phyloP scores from a whole-genome alignment of 2,113 vertebrate genomes.

The Cephalopterus ornatus region DNA sequence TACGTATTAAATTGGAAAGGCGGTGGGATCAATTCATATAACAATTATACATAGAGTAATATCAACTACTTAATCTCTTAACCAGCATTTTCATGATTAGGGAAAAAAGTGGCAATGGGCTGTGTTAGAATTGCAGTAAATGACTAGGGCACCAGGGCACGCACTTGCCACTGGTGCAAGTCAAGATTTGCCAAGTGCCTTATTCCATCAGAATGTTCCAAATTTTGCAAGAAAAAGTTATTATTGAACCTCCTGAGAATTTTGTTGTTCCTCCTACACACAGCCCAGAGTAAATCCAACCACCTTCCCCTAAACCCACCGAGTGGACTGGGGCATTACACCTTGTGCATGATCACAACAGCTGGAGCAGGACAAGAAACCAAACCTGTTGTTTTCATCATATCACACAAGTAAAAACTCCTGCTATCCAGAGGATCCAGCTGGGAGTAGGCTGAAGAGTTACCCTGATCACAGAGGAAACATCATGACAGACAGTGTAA shows the following conservation, averaged over 20 bases:
- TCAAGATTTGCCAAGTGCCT: background rate
- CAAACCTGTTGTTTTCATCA: background rate
- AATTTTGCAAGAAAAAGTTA: background rate
- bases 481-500: background rate
- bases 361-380: background rate
- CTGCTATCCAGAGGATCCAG: background rate
- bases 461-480: background rate
- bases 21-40: background rate
- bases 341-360: background rate
- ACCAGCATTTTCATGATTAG: background rate
- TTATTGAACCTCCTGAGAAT: background rate
- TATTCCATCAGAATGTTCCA: background rate
- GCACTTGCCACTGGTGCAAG: background rate
- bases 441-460: background rate
- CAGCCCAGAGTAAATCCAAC: background rate
- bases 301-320: background rate
- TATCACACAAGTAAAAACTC: background rate
- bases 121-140: background rate
- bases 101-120: background rate
- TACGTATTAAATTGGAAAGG: background rate
- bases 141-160: too few relatives aligned
- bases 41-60: background rate
- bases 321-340: fast-evolving
- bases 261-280: fast-evolving
- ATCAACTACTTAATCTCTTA: background rate